These are phyloP conservation scores for Zosterops hypoxanthus DNA, from an alignment of 2,113 vertebrate genomes.

Conservation along the genomic window DNA sequence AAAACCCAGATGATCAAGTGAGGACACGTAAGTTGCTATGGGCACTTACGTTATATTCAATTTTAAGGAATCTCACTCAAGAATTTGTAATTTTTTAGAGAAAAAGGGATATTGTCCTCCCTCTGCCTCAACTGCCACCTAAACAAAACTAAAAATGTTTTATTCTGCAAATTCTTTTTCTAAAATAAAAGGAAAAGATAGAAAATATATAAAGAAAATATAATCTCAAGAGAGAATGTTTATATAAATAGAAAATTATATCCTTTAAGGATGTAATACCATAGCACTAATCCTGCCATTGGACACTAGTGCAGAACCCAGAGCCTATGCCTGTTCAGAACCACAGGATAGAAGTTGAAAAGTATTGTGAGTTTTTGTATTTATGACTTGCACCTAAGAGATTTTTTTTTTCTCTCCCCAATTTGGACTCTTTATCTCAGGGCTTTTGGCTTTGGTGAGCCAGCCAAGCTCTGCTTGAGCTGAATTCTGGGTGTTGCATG, in stretches of 20 bases:
- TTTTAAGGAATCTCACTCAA: not conserved
- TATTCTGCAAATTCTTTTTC: not conserved
- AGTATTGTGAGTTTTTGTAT: not conserved
- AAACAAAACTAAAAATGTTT: not conserved
- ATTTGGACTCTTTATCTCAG: not conserved
- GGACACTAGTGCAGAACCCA: not conserved
- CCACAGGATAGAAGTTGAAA: not conserved
- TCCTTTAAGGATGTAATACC: not conserved
- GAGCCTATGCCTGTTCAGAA: not conserved
- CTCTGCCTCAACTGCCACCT: not conserved
- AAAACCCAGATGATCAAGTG: not conserved
- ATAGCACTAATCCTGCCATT: not conserved
- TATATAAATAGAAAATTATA: not conserved
- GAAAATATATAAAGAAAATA: not conserved
- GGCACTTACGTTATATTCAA: not conserved
- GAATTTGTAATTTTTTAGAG: not conserved
- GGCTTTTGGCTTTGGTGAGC: not conserved
- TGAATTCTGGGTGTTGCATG: conserved; percentile 12
- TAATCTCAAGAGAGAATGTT: not conserved
- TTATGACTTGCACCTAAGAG: not conserved
- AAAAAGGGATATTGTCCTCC: not conserved
- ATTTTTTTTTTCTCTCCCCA: not conserved
- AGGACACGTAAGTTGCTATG: not conserved
- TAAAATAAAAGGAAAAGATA: not conserved
- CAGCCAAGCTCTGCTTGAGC: conserved; percentile 14